A percentile compares a stretch with the other conserved stretches of the same genome.
Conservation (phyloP, 2,113 vertebrate species). For the Agelaius phoeniceus region DNA sequence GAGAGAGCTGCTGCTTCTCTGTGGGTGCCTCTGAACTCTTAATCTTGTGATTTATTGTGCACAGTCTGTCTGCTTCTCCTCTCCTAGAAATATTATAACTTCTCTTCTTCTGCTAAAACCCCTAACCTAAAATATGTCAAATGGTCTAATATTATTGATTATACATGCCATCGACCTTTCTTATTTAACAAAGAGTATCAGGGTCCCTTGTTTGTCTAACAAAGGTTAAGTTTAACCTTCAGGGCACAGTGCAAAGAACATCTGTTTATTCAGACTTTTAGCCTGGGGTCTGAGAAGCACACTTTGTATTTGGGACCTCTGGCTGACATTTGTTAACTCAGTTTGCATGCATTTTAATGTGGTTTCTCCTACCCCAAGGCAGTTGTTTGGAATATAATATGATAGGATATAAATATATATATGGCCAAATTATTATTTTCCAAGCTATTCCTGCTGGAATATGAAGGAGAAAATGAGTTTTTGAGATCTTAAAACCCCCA, state of each 20-base stretch:
- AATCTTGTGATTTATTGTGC: background rate
- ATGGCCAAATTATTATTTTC: background rate
- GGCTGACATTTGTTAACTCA: conserved; percentile 27
- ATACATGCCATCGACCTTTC: background rate
- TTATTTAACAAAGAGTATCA: background rate
- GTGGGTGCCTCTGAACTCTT: background rate
- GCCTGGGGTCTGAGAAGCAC: background rate
- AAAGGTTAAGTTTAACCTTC: conserved; percentile 44
- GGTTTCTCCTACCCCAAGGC: background rate
- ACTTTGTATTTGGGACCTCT: background rate
- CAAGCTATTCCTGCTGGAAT: background rate
- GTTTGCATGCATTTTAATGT: conserved; percentile 18
- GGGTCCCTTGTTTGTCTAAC: background rate
- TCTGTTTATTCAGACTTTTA: conserved; percentile 39
- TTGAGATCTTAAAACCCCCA: background rate
- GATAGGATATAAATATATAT: background rate
- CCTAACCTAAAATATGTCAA: background rate
- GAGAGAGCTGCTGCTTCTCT: background rate
- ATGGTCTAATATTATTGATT: background rate
- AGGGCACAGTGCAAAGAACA: conserved; percentile 9
- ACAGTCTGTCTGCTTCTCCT: background rate
- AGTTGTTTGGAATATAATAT: background rate
- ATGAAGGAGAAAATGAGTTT: background rate
- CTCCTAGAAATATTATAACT: background rate
- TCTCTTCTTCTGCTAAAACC: background rate